These are phyloP conservation scores for Danionella dracula DNA, from an alignment of 2,797 vertebrate genomes.

Conservation along the genomic window DNA sequence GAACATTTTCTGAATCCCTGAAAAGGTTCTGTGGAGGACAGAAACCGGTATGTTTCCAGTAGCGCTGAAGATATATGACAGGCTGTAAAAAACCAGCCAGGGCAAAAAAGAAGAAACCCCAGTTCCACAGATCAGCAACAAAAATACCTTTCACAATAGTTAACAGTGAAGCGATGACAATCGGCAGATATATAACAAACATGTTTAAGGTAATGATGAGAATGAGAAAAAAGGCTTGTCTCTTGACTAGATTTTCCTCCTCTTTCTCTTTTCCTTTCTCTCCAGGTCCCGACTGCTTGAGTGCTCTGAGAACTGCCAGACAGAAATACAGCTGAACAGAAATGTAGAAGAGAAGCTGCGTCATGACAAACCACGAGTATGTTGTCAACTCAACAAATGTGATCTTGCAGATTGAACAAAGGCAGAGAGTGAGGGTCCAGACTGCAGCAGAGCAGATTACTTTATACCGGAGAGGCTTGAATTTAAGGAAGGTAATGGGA, in stretches of 20 bases:
- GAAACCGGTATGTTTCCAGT: neutral
- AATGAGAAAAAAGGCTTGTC: slow-evolving; percentile 51
- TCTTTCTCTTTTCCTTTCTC: slow-evolving; percentile 27
- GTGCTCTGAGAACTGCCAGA: slow-evolving; percentile 24
- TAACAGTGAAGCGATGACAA: neutral
- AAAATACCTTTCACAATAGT: neutral
- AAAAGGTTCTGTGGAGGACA: neutral
- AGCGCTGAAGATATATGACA: slow-evolving; percentile 1
- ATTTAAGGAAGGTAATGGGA: slow-evolving; percentile 35
- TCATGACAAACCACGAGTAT: neutral
- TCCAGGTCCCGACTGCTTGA: slow-evolving; percentile 25
- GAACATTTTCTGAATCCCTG: too few relatives aligned
- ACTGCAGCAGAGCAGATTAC: neutral
- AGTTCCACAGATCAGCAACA: neutral
- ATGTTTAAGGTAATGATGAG: slow-evolving; percentile 43
- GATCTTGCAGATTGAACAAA: neutral
- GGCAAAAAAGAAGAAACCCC: neutral
- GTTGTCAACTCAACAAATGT: neutral
- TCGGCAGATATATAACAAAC: slow-evolving; percentile 4
- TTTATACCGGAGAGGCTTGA: slow-evolving; percentile 23
- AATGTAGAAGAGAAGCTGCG: neutral
- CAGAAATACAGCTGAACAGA: slow-evolving; percentile 23
- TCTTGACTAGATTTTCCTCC: slow-evolving; percentile 33
- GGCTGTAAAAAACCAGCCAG: slow-evolving; percentile 12
- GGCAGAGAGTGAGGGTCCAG: slow-evolving; percentile 9